Evolutionary conservation across 2,113 vertebrate species (phyloP).

Genomic region (Lepisosteus osseus): DNA sequence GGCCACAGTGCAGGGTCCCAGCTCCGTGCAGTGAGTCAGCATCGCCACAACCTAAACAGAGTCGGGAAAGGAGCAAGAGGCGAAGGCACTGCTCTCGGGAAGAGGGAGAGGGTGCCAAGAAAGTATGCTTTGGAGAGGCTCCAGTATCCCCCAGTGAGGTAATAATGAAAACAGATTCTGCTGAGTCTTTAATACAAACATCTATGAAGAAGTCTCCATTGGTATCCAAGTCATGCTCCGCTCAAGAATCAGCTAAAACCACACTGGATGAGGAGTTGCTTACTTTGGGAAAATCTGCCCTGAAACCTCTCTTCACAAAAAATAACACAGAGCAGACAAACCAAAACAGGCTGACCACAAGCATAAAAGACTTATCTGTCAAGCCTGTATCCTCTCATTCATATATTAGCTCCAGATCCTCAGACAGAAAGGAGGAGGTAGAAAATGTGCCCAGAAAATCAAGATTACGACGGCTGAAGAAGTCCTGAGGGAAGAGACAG

Average conservation of each 20-base stretch:
- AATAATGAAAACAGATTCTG: conserved; percentile 19
- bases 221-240: conserved; percentile 60
- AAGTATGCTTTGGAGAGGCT: conserved; percentile 45
- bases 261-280: conserved; percentile 62
- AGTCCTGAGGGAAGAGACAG: conserved; percentile 44
- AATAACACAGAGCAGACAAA: conserved; percentile 61
- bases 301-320: conserved; percentile 53
- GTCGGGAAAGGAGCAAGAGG: conserved; percentile 47
- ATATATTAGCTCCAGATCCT: conserved; percentile 52
- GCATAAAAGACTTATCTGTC: conserved; percentile 60
- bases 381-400: conserved; percentile 50
- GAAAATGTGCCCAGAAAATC: conserved; percentile 64
- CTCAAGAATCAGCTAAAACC: conserved; percentile 55
- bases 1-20: conserved; percentile 24
- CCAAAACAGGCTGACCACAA: conserved; percentile 60
- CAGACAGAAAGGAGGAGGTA: conserved; percentile 54
- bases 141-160: conserved; percentile 25
- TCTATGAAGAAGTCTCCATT: conserved; percentile 25
- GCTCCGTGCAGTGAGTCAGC: conserved; percentile 58
- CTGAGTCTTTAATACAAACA: conserved; percentile 27
- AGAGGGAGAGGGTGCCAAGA: conserved; percentile 35
- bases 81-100: conserved; percentile 47
- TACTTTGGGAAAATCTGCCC: conserved; percentile 65
- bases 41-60: conserved; percentile 50
- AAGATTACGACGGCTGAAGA: conserved; percentile 66